phyloP scores from a whole-genome alignment of 2,888 invertebrate genomes.

The Lasioglossum malachurum region DNA sequence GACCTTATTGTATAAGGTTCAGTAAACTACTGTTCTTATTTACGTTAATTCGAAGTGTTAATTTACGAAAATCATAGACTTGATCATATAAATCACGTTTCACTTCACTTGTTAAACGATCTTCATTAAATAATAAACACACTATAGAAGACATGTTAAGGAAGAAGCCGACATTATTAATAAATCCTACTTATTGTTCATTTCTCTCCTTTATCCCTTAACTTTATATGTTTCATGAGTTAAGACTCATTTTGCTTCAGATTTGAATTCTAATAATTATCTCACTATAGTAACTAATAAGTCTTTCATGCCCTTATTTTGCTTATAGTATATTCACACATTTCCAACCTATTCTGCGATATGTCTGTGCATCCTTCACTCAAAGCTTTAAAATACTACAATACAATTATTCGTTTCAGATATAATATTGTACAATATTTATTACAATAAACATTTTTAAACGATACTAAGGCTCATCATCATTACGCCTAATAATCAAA shows the following conservation, averaged over 20 bases:
- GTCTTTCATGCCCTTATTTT: slow-evolving; percentile 60
- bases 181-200: slow-evolving; percentile 71
- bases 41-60: slow-evolving; percentile 64
- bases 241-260: slow-evolving; percentile 54
- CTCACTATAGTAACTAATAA: slow-evolving; percentile 61
- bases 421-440: slow-evolving; percentile 76
- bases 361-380: slow-evolving; percentile 72
- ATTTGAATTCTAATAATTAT: slow-evolving; percentile 67
- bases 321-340: slow-evolving; percentile 70
- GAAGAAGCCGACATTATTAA: slow-evolving; percentile 79
- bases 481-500: slow-evolving; percentile 64
- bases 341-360: slow-evolving; percentile 69
- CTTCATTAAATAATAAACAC: slow-evolving; percentile 79
- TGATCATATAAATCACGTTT: slow-evolving; percentile 75
- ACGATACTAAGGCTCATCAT: slow-evolving; percentile 71
- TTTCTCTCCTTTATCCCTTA: slow-evolving; percentile 51
- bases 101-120: slow-evolving; percentile 76
- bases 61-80: slow-evolving; percentile 68
- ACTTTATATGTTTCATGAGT: slow-evolving; percentile 56
- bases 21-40: slow-evolving; percentile 60
- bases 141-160: slow-evolving; percentile 80
- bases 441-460: slow-evolving; percentile 74
- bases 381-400: slow-evolving; percentile 72
- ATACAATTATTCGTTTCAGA: slow-evolving; percentile 74
- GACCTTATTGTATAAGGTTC: slow-evolving; percentile 47